Evolutionary conservation across 2,888 invertebrate species (phyloP), one percentile per base, ranked within the genome.

Genomic region (Trissonchulus latispiculum): DNA sequence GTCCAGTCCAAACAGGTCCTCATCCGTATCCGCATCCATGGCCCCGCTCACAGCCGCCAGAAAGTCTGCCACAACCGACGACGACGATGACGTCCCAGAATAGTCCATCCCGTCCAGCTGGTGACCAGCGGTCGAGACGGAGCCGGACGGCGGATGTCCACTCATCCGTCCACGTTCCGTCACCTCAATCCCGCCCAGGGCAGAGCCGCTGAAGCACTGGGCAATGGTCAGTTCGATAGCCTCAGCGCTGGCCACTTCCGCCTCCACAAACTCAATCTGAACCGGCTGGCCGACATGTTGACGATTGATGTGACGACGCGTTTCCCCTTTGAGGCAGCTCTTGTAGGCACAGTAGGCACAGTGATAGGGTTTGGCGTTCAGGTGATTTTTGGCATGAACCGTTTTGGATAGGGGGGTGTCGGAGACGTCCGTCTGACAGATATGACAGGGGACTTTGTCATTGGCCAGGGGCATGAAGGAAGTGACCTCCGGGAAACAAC

Each of bases 381-480:
- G 36, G 35, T 74, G 74, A 61, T 74, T 74, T 33, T 74, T 74
- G 59, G 72, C 74, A 66, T 74, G 74, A 1, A 74, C 72, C 1
- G 33, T 8, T 36, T 72, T 72, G 2, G 74, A 74, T 31, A 61
- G 33, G 28, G 35, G 35, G 3, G 64, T 71, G 33, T 73, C 72
- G 28, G 59, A 32, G 18, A 74, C 70, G 18, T 32, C 67, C 61
- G 36, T 70, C 33, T 73, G 59, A 36, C 72, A 73, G 2, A 69
- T 23, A 18, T 15, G 35, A 35, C 66, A 67, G 1, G 72, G 36
- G 2, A 72, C 70, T 33, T 33, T 35, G 61, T 67, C 74, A 32
- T 48, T 64, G 67, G 61, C 72, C 15, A 48, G 3, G 2, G 72
- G 3, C 2, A 37, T 33, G 73, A 23, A 23, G 1, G 64, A 31